Evolutionary conservation across 1,140 invertebrate genomes (phyloP).

Genomic region (Pseudomyrmex gracilis): DNA sequence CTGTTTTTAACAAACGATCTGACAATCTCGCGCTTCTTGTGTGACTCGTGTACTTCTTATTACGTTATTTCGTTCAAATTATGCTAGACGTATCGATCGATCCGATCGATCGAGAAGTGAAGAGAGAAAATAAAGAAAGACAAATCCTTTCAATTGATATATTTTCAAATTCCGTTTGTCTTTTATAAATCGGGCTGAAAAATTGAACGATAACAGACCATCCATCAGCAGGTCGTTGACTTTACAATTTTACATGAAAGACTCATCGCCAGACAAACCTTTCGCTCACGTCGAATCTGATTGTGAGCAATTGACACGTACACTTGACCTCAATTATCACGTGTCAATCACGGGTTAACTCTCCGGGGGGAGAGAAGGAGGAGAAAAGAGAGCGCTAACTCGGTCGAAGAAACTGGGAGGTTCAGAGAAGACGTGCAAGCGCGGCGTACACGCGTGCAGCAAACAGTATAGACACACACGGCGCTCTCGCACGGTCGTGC

Average conservation of each 20-base stretch:
- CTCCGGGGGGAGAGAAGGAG: constrained; percentile 1
- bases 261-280: constrained; percentile 4
- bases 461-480: not conserved
- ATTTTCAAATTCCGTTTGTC: not conserved
- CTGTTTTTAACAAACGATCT: not conserved
- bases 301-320: constrained; percentile 81
- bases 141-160: too few species aligned
- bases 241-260: constrained; percentile 2
- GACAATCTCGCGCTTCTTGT: not conserved
- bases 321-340: constrained; percentile 78
- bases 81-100: too few species aligned
- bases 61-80: not conserved
- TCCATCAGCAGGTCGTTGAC: not conserved
- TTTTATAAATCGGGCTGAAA: constrained; percentile 2
- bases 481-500: not conserved
- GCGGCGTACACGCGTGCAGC: not conserved
- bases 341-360: constrained; percentile 76
- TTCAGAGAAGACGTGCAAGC: not conserved
- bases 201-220: constrained; percentile 33
- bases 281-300: constrained; percentile 61
- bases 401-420: not conserved
- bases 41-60: not conserved
- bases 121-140: not conserved
- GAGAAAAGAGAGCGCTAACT: constrained; percentile 19
- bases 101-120: too few species aligned